Conservation (phyloP, 1,140 invertebrate species). For the Nomia melanderi region DNA sequence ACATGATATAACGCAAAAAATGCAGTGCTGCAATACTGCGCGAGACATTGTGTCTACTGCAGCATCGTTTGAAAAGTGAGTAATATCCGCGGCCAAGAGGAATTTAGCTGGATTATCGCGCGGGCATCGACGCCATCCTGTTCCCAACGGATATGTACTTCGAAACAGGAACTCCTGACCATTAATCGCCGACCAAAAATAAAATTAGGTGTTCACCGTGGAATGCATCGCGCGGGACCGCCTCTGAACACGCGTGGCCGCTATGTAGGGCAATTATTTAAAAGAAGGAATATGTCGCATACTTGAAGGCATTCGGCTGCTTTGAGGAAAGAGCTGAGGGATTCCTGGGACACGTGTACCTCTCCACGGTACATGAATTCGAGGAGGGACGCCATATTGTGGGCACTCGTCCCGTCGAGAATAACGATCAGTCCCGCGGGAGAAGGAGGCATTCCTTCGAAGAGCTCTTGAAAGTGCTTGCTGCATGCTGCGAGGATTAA, state of each 20-base stretch:
- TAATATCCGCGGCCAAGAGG: too few relatives aligned
- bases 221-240: background rate
- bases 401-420: conserved; percentile 91
- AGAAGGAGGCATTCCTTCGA: conserved; percentile 92
- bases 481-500: conserved; percentile 95
- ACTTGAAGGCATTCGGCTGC: conserved; percentile 94
- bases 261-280: conserved; percentile 56
- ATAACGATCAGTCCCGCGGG: conserved; percentile 92
- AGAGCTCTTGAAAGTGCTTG: conserved; percentile 95
- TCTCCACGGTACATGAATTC: conserved; percentile 97
- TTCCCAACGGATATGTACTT: background rate
- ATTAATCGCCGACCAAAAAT: conserved; percentile 41
- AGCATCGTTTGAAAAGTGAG: too few relatives aligned
- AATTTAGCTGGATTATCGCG: background rate
- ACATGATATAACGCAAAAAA: background rate
- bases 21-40: background rate
- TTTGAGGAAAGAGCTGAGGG: conserved; percentile 93
- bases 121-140: background rate
- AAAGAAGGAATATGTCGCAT: conserved; percentile 57
- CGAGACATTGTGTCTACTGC: background rate
- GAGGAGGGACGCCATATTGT: conserved; percentile 93
- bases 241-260: conserved; percentile 11
- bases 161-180: conserved; percentile 31
- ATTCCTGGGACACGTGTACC: conserved; percentile 94
- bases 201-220: conserved; percentile 7